These are phyloP conservation scores for Smithornis capensis DNA, from an alignment of 2,113 vertebrate genomes.

Conservation along the genomic window DNA sequence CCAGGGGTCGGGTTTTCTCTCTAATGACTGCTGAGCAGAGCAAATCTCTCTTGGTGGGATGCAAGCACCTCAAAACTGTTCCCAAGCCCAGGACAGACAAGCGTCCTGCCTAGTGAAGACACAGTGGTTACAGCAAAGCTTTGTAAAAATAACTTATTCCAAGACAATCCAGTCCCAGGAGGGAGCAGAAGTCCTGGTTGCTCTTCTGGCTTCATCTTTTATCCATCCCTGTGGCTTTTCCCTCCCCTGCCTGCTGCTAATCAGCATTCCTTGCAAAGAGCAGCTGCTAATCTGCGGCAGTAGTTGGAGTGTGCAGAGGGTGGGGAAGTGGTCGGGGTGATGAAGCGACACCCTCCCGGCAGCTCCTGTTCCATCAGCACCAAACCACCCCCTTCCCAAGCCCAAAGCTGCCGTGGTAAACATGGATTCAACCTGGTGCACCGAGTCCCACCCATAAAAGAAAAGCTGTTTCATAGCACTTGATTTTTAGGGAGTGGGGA, in stretches of 20 bases:
- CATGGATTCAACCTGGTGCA: not conserved
- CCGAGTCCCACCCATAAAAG: not conserved
- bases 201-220: conserved; percentile 44
- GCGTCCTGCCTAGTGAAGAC: not conserved
- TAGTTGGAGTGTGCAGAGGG: not conserved
- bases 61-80: not conserved
- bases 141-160: not conserved
- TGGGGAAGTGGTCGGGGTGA: not conserved
- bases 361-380: not conserved
- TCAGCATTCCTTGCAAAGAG: conserved; percentile 46
- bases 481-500: not conserved
- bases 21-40: not conserved
- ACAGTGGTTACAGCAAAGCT: fast-evolving
- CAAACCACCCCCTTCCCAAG: not conserved
- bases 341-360: not conserved
- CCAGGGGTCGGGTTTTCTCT: not conserved
- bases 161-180: not conserved
- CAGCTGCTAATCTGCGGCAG: conserved; percentile 33
- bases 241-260: conserved; percentile 43
- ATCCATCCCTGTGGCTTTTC: conserved; percentile 48
- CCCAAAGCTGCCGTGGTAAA: fast-evolving
- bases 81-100: not conserved
- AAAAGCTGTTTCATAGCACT: not conserved
- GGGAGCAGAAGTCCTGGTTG: not conserved
- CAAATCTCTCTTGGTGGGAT: not conserved